Evolutionary conservation across 1,140 invertebrate species (phyloP).

Genomic region (Scaptomyza montana): DNA sequence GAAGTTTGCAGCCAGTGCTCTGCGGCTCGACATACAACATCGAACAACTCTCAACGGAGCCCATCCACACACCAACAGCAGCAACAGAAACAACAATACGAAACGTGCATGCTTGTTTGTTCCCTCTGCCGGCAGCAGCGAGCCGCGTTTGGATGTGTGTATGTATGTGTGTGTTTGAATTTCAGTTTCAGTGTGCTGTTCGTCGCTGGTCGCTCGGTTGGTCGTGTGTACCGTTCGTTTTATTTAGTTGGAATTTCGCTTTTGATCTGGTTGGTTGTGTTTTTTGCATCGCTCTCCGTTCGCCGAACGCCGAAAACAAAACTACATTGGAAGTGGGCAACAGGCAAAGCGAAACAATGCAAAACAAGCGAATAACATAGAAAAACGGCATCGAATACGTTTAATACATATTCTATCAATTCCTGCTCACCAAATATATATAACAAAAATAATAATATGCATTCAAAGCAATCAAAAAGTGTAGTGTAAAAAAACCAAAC

Average conservation of each 20-base stretch:
- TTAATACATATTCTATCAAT: constrained; percentile 24
- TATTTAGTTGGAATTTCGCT: constrained; percentile 65
- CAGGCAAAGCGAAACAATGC: constrained; percentile 38
- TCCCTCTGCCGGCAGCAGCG: constrained; percentile 31
- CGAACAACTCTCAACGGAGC: too few species aligned
- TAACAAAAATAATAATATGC: constrained; percentile 5
- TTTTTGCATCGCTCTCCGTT: constrained; percentile 50
- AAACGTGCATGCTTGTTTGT: constrained; percentile 20
- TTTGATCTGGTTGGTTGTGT: constrained; percentile 73
- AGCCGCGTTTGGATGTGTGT: neutral
- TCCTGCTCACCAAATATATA: constrained; percentile 36
- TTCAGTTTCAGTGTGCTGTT: constrained; percentile 43
- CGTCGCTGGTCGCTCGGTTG: neutral
- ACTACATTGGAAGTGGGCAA: constrained; percentile 21
- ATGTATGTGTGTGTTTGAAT: constrained; percentile 27
- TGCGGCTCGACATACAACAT: constrained; percentile 10
- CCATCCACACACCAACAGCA: too few species aligned
- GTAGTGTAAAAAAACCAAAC: constrained; percentile 20
- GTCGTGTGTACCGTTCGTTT: constrained; percentile 37
- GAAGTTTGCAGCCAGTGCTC: neutral
- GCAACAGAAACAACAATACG: constrained; percentile 11
- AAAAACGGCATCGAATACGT: constrained; percentile 38
- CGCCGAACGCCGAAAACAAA: constrained; percentile 28
- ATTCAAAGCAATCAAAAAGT: constrained; percentile 19
- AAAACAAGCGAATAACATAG: constrained; percentile 39